Percentiles rank a stretch among this genome's conserved stretches.
These are phyloP conservation scores for Triplophysa tibetana DNA, from an alignment of 2,113 vertebrate genomes.

Conservation along the genomic window DNA sequence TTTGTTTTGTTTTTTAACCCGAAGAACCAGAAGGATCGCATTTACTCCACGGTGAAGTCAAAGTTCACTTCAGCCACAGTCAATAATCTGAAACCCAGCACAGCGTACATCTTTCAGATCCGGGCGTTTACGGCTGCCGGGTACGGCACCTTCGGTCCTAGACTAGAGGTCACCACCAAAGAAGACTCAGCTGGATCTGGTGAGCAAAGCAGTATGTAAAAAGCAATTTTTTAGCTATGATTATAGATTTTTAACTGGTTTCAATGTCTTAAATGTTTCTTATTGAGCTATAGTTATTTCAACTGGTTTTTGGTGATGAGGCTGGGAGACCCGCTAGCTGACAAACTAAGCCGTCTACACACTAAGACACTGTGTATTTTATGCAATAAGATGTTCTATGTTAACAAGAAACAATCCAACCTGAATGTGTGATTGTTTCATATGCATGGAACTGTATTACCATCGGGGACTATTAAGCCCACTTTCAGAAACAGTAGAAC, in stretches of 20 bases:
- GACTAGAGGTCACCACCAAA: slow-evolving; percentile 93
- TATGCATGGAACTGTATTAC: slow-evolving; percentile 73
- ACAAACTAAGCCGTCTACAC: no score
- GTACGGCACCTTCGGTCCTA: slow-evolving; percentile 92
- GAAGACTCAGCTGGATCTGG: slow-evolving; percentile 91
- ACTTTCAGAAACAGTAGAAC: slow-evolving; percentile 77
- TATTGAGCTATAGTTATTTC: no score
- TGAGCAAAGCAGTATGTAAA: slow-evolving; percentile 16
- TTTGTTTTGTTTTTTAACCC: slow-evolving; percentile 50
- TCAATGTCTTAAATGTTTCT: no score
- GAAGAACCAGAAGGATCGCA: slow-evolving; percentile 95
- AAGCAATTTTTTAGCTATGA: not conserved
- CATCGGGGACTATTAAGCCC: slow-evolving; percentile 79
- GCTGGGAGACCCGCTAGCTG: no score
- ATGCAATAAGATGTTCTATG: slow-evolving; percentile 35
- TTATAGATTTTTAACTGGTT: no score
- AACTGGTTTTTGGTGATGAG: no score
- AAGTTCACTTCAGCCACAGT: slow-evolving; percentile 92
- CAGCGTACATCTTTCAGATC: slow-evolving; percentile 97
- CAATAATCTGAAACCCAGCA: slow-evolving; percentile 95
- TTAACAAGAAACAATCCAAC: slow-evolving; percentile 69
- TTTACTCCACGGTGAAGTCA: slow-evolving; percentile 94
- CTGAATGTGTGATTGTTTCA: slow-evolving; percentile 80
- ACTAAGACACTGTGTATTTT: slow-evolving; percentile 36
- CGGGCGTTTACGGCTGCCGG: slow-evolving; percentile 95